Evolutionary conservation across 2,113 vertebrate genomes (phyloP).

Genomic region (Poeciliopsis retropinna): DNA sequence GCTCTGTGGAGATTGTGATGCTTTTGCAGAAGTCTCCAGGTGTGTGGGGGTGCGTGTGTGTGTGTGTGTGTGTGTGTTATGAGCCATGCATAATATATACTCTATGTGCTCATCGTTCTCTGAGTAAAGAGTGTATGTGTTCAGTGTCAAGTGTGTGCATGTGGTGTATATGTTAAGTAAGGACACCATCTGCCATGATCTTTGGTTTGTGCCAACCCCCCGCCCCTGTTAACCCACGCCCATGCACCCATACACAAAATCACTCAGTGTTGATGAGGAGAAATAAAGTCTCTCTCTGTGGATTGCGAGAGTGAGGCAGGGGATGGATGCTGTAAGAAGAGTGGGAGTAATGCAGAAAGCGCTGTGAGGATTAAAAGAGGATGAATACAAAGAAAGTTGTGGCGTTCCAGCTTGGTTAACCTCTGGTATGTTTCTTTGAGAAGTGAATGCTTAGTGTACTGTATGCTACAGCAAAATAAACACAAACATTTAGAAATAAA

Average conservation of each 20-base stretch:
- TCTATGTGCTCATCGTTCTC: background rate
- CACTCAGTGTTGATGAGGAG: constrained; percentile 21
- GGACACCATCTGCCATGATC: constrained; percentile 73
- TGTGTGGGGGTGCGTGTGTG: constrained; percentile 6
- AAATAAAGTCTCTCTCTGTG: constrained; percentile 4
- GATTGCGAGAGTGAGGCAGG: constrained; percentile 10
- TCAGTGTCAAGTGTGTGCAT: constrained; percentile 31
- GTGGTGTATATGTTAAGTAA: constrained; percentile 55
- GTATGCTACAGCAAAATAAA: background rate
- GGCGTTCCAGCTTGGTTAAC: constrained; percentile 23
- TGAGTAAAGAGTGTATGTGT: background rate
- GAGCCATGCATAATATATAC: background rate
- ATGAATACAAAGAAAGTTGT: constrained; percentile 43
- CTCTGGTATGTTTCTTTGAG: constrained; percentile 21
- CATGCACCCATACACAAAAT: constrained; percentile 45
- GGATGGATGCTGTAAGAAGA: constrained; percentile 20
- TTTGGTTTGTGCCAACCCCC: constrained; percentile 62
- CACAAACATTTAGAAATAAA: constrained; percentile 28
- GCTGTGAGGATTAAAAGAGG: constrained; percentile 39
- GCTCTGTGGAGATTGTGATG: background rate
- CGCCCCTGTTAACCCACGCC: constrained; percentile 48
- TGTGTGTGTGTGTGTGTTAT: background rate
- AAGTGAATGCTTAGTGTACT: constrained; percentile 16
- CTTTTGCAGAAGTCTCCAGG: background rate
- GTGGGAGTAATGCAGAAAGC: constrained; percentile 40